Base-by-base conservation (phyloP, 2,797 vertebrate species). In the Myiotriccus ornatus region DNA sequence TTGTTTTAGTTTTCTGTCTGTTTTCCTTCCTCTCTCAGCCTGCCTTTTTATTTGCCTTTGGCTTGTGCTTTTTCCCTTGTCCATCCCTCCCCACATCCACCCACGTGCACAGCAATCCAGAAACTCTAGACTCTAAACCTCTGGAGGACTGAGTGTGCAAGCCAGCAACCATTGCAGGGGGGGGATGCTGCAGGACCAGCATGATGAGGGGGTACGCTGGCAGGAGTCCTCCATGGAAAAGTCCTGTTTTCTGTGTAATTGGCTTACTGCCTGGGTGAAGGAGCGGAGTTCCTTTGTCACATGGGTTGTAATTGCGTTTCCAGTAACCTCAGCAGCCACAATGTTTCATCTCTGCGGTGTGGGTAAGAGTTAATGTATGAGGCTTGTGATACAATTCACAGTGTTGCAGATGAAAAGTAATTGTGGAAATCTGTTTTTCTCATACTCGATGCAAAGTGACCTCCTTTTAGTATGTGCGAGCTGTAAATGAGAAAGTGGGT, bases 371-470 rank as follows among this genome's bases (percentile, higher is more conserved):
- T 90, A 90, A 62, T 0, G 2, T 10, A 1, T 2, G 41, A 76
- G 25, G 35, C 35, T 46, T 41, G 11, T 0, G 4, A 9, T 35
- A 35, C 24, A 77, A 43, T 80, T 74, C 47, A 32, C 7, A 17
- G 13, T 25, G 28, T 49, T 74, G 34, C 39, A 70, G 52, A 44
- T 80, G 75, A 59, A 79, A 46, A 92, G 52, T 87, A 75, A 12
- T 25, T 68, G 63, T 64, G 53, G 15, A 28, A 44, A 46, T 53
- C 3, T 56, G 0, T 80, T 79, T 84, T 19, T 90, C 75, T 69
- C 0, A 0, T n/a, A 5, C 44, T 68, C 2, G 1, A n/a, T 77
- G 43, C 24, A 24, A 35, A 90, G 30, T 52, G 67, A 56, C 28
- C 39, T 81, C 12, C 0, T 56, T 65, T n/a, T 69, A 39, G 21